phyloP scores from a whole-genome alignment of 2,888 invertebrate genomes.

The Rhabditoides inermis region DNA sequence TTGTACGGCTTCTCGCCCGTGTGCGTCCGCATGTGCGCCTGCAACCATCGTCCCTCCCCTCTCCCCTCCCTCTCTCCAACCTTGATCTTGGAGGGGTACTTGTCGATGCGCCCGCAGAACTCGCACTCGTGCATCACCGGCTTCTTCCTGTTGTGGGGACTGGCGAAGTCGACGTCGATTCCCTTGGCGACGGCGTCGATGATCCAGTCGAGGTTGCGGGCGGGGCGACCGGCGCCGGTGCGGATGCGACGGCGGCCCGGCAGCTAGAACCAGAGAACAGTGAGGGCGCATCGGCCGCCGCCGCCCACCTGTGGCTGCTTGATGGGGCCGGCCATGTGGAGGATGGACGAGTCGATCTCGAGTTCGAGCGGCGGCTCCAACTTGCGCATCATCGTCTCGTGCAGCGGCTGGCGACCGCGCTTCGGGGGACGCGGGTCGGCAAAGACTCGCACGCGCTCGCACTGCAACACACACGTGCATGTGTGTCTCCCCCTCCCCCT shows the following conservation, averaged over 20 bases:
- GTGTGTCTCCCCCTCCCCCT: not conserved
- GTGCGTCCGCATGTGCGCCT: constrained; percentile 42
- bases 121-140: constrained; percentile 34
- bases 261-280: too few species aligned
- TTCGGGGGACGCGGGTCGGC: constrained; percentile 25
- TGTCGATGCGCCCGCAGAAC: constrained; percentile 35
- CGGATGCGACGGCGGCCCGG: too few species aligned
- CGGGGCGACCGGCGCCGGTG: constrained; percentile 12
- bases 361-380: too few species aligned
- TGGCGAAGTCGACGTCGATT: constrained; percentile 25
- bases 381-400: too few species aligned
- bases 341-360: too few species aligned
- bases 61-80: constrained; percentile 8
- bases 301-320: too few species aligned
- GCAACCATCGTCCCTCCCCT: not conserved
- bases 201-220: constrained; percentile 41
- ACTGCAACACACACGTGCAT: constrained; percentile 3
- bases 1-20: constrained; percentile 40
- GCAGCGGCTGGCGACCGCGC: constrained; percentile 8
- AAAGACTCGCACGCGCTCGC: constrained; percentile 12
- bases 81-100: constrained; percentile 41
- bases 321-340: too few species aligned
- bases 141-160: constrained; percentile 36
- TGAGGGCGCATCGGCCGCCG: too few species aligned
- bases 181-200: constrained; percentile 43